Evolutionary conservation across 2,113 vertebrate genomes (phyloP), one percentile per base, ranked within the genome.

Genomic region (Motacilla tschutschensis): DNA sequence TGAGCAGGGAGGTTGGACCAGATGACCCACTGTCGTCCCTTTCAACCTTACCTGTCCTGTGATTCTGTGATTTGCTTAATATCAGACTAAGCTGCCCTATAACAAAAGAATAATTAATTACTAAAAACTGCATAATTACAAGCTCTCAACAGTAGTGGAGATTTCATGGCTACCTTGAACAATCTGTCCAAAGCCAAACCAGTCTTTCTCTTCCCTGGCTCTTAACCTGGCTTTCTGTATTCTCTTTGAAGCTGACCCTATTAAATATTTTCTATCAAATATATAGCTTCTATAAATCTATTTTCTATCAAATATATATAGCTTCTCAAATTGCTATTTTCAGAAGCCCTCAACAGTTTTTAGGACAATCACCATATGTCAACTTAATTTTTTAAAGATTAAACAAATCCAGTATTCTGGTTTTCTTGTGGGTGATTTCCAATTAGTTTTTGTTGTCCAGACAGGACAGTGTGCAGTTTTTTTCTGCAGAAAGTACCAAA

Each of bases 321-420:
- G 1, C 1, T 46, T 80, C 41, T 81, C 31, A 47, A 28, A 40
- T 3, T 15, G 1, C 17, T 26, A 7, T 57, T 78, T 77, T 51
- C 14, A 33, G 33, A 87, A 65, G 18, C 7, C 17, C 20, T 76
- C 25, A 50, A 38, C 2, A 14, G 5, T 44, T 79, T 66, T 58
- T 40, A 66, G 64, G 17, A 35, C 2, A 51, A 25, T 3, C 1
- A 36, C 1, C 13, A 12, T 7, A 2, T 14, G 3, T 41, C 18
- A 10, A 26, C 4, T 6, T 36, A 25, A 31, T 15, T 35, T 69
- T 85, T 63, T 54, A 25, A 9, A 44, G 20, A 33, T 8, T 44
- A 58, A 54, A 29, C 2, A 40, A 54, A 7, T 26, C 21, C 22
- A 31, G 4, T 62, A 65, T 38, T 50, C 24, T 64, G 10, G 2